These are phyloP conservation scores for Drosophila baimaii DNA, from an alignment of 1,140 invertebrate species.

Conservation along the genomic window DNA sequence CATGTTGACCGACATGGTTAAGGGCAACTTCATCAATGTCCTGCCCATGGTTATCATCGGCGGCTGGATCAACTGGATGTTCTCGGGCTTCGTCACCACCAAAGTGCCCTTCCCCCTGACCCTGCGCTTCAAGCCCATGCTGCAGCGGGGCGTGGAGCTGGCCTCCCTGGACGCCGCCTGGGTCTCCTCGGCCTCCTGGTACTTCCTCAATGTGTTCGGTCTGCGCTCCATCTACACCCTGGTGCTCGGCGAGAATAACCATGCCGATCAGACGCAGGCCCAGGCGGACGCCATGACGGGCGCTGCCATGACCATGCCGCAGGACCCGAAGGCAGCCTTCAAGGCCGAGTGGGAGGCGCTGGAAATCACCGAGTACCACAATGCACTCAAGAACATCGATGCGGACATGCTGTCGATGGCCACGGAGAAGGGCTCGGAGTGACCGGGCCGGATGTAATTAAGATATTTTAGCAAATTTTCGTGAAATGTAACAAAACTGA, in stretches of 20 bases:
- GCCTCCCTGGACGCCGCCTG: constrained; percentile 98
- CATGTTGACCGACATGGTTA: constrained; percentile 99
- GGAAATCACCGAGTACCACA: constrained; percentile 97
- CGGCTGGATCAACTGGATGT: constrained; percentile 99
- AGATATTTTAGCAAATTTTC: constrained; percentile 45
- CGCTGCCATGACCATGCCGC: constrained; percentile 97
- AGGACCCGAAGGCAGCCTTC: constrained; percentile 98
- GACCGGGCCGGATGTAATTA: constrained; percentile 19
- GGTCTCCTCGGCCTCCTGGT: constrained; percentile 99
- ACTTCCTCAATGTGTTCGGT: constrained; percentile 99
- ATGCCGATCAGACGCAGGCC: constrained; percentile 97
- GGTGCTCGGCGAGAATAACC: constrained; percentile 99
- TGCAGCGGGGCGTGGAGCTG: constrained; percentile 98
- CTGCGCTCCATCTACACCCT: constrained; percentile 98
- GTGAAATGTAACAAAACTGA: constrained; percentile 43
- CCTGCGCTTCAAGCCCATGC: constrained; percentile 99
- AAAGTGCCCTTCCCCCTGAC: constrained; percentile 99
- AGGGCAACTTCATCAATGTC: constrained; percentile 99
- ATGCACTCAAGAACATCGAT: constrained; percentile 93
- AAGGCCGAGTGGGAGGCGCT: constrained; percentile 99
- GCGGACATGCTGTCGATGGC: constrained; percentile 84
- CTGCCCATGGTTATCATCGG: constrained; percentile 99
- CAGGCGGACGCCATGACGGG: constrained; percentile 99
- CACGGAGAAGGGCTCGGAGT: constrained; percentile 9
- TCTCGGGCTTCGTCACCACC: constrained; percentile 99